phyloP scores from a whole-genome alignment of 2,888 invertebrate species.

The Ophonus ardosiacus region DNA sequence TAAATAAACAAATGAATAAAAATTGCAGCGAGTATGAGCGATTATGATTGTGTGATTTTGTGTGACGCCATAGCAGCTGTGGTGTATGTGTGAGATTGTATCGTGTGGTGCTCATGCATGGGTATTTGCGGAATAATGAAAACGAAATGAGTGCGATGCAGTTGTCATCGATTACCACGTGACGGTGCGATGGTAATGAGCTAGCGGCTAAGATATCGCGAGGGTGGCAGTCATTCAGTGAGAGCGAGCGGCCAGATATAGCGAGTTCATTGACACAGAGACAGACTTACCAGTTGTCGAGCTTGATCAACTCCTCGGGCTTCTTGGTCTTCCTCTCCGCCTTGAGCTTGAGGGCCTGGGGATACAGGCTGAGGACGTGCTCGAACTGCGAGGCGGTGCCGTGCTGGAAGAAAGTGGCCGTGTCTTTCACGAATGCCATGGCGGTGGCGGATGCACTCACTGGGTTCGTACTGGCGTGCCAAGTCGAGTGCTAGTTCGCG shows the following conservation, averaged over 20 bases:
- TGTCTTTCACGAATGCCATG: slow-evolving; percentile 93
- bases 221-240: slow-evolving; percentile 80
- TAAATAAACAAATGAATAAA: too few species aligned
- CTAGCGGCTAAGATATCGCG: slow-evolving; percentile 78
- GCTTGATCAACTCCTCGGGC: slow-evolving; percentile 95
- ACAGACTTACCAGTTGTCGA: slow-evolving; percentile 94
- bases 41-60: too few species aligned
- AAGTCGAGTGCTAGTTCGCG: slow-evolving; percentile 66
- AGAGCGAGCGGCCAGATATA: slow-evolving; percentile 68
- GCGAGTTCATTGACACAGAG: slow-evolving; percentile 73
- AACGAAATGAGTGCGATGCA: slow-evolving; percentile 67
- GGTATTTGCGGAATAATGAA: slow-evolving; percentile 77
- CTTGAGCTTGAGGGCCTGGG: slow-evolving; percentile 93
- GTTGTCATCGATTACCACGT: slow-evolving; percentile 86
- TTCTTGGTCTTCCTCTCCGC: slow-evolving; percentile 94
- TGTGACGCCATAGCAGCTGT: slow-evolving; percentile 69
- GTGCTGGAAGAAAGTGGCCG: slow-evolving; percentile 95
- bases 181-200: slow-evolving; percentile 84
- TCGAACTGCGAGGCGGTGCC: slow-evolving; percentile 92
- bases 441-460: slow-evolving; percentile 74
- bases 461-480: slow-evolving; percentile 70
- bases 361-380: slow-evolving; percentile 93
- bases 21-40: too few species aligned
- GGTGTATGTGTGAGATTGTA: slow-evolving; percentile 70
- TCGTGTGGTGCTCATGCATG: slow-evolving; percentile 75